These are phyloP conservation scores for Lithophane socia DNA, from an alignment of 2,888 invertebrate species.

Conservation along the genomic window DNA sequence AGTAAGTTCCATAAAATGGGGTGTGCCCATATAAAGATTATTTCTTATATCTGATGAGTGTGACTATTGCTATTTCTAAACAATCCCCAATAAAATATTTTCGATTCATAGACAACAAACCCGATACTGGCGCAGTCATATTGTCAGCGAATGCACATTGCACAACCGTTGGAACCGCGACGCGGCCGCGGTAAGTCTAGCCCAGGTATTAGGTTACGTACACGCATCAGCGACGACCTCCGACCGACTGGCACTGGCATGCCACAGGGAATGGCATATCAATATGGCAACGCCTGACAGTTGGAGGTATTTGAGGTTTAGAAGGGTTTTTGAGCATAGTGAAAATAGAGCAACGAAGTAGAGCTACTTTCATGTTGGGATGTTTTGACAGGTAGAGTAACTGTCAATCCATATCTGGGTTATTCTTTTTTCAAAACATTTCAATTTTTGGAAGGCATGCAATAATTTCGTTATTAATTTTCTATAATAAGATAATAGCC, in stretches of 20 bases:
- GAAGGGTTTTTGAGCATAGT: constrained; percentile 5
- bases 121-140: constrained; percentile 71
- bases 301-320: constrained; percentile 37
- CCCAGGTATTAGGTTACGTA: constrained; percentile 76
- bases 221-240: constrained; percentile 83
- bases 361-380: constrained; percentile 5
- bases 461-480: not conserved
- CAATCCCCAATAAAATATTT: constrained; percentile 1
- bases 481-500: not conserved
- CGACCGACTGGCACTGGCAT: constrained; percentile 64
- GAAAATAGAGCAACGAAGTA: constrained; percentile 13
- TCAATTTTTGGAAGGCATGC: not conserved
- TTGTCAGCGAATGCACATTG: constrained; percentile 76
- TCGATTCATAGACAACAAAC: constrained; percentile 53
- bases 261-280: constrained; percentile 55
- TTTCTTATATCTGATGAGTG: too few species aligned
- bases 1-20: too few species aligned
- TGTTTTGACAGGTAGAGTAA: constrained; percentile 15
- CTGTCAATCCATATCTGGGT: not conserved
- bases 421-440: constrained; percentile 4
- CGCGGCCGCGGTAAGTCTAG: constrained; percentile 78
- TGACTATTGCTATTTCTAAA: not conserved
- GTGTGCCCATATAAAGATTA: too few species aligned
- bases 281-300: constrained; percentile 55
- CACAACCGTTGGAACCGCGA: constrained; percentile 82